Evolutionary conservation across 1,140 invertebrate genomes (phyloP), one percentile per base, ranked within the genome.

Genomic region (Melipona quadrifasciata): DNA sequence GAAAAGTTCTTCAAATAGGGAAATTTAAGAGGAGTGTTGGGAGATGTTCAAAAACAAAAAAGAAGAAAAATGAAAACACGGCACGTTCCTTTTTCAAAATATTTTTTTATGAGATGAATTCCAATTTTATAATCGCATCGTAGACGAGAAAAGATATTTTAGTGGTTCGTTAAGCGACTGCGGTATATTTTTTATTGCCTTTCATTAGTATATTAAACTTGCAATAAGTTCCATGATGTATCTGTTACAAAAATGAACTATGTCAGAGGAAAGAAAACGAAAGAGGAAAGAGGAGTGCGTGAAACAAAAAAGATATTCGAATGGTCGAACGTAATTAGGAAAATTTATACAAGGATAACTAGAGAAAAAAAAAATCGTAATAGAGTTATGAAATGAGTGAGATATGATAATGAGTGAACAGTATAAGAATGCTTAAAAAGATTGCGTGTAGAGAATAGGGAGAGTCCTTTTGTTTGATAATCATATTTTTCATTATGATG

Each of bases 401-500:
- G 47, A n/a, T 61, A 73, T 57, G 68, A 55, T 57, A 34, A 58
- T 34, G 75, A 78, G 68, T 77, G 75, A 58, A 83, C 65, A 61
- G 65, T 70, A 71, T 67, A 70, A 78, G 81, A 61, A 78, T 83
- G 81, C 81, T 78, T 78, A 71, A 55, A 80, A 65, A 65, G 68
- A 84, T 80, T 71, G 58, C 72, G 58, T 72, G 77, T 80, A 84
- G 77, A 72, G 65, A 80, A 80, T 80, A 65, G 24, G 82, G 8
- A 71, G 27, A 80, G 31, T 72, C 6, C 24, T 87, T 86, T 80
- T 80, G 78, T 83, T 80, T 85, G 87, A 51, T 90, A 76, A 89
- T 83, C 84, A 68, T 90, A 82, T 91, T 91, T 87, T 87, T 88
- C 74, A 84, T 90, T 86, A 27, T 82, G 87, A 87, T 77, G 55